phyloP scores from a whole-genome alignment of 1,140 invertebrate genomes.

The Penaeus japonicus region DNA sequence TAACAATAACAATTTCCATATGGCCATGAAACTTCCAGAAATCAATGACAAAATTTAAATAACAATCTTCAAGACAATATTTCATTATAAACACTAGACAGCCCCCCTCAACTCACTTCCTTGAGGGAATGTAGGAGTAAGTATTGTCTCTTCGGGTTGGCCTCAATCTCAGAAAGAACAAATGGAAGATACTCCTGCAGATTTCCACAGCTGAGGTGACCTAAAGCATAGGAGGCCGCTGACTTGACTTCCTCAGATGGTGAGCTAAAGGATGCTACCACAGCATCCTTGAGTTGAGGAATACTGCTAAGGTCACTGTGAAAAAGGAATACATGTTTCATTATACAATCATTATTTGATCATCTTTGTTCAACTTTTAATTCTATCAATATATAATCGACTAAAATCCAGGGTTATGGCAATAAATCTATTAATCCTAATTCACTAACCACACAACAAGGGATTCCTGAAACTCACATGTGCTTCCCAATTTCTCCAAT shows the following conservation, averaged over 20 bases:
- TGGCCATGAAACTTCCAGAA: too few relatives aligned
- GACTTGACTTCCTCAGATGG: conserved; percentile 79
- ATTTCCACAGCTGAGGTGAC: conserved; percentile 94
- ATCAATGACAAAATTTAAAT: too few relatives aligned
- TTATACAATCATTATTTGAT: neutral
- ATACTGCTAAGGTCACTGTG: conserved; percentile 86
- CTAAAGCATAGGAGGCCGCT: conserved; percentile 94
- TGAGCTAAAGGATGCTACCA: conserved; percentile 70
- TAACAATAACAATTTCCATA: too few relatives aligned
- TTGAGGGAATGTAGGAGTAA: conserved; percentile 95
- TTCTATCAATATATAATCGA: neutral
- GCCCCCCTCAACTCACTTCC: conserved; percentile 74
- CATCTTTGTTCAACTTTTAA: neutral
- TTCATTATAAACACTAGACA: neutral
- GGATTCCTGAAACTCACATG: conserved; percentile 72
- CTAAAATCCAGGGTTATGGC: neutral
- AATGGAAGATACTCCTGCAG: conserved; percentile 92
- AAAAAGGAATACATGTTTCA: conserved; percentile 55
- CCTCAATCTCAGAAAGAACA: conserved; percentile 91
- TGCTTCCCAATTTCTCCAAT: conserved; percentile 96
- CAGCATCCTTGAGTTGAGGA: conserved; percentile 67
- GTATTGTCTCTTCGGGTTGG: conserved; percentile 93
- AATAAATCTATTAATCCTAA: neutral
- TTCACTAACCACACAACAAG: neutral
- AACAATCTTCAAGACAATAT: too few relatives aligned